These are phyloP conservation scores for Bimastos eiseni DNA, from an alignment of 2,888 invertebrate genomes.

Conservation along the genomic window DNA sequence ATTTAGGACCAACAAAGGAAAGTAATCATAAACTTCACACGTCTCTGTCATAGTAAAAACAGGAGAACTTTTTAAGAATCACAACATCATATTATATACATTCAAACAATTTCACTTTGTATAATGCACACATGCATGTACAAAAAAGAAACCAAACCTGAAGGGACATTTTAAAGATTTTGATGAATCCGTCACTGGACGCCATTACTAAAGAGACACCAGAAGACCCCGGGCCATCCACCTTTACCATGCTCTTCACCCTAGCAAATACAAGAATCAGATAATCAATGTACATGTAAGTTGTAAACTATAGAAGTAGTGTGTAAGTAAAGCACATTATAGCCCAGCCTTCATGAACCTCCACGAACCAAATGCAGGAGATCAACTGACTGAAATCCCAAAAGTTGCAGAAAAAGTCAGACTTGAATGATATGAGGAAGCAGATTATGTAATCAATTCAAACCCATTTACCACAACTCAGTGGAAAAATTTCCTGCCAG, in stretches of 20 bases:
- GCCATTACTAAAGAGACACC: constrained; percentile 65
- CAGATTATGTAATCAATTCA: not conserved
- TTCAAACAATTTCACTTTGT: not conserved
- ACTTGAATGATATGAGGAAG: not conserved
- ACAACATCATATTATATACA: not conserved
- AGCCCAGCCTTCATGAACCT: not conserved
- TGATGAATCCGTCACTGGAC: constrained; percentile 79
- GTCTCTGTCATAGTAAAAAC: not conserved
- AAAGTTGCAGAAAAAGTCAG: not conserved
- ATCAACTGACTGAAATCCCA: not conserved
- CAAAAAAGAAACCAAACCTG: constrained; percentile 18
- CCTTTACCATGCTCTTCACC: constrained; percentile 34
- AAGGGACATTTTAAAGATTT: constrained; percentile 70
- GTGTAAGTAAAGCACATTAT: not conserved
- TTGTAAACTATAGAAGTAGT: not conserved
- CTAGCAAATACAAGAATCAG: constrained; percentile 27
- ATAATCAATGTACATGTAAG: no score
- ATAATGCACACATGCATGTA: not conserved
- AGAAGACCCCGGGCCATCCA: not conserved
- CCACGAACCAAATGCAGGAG: not conserved
- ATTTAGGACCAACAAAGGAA: no score
- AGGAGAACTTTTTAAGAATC: not conserved
- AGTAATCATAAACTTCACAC: not conserved
- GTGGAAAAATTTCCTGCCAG: no score
- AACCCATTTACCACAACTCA: no score